Evolutionary conservation across 1,140 invertebrate genomes (phyloP).

Genomic region (Argopecten irradians): DNA sequence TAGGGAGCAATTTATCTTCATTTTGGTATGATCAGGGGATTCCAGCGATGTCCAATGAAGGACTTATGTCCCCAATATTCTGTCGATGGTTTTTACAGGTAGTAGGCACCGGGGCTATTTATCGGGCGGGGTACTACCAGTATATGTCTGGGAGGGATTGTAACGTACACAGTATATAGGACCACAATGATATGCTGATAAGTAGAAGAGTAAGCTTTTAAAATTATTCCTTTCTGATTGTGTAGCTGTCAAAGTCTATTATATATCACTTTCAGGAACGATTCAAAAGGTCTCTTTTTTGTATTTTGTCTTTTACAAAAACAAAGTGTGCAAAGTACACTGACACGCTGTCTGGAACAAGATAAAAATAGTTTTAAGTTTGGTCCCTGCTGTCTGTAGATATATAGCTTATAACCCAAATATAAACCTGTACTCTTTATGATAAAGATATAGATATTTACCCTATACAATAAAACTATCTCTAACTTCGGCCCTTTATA

Average conservation of each 20-base stretch:
- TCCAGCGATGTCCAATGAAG: neutral
- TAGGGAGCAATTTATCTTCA: neutral
- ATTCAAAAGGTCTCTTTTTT: neutral
- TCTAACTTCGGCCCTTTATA: too few species aligned
- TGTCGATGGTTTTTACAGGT: neutral
- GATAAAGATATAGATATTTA: too few species aligned
- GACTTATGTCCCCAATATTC: neutral
- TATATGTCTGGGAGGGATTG: neutral
- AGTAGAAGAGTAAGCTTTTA: neutral
- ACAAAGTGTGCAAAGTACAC: too few species aligned
- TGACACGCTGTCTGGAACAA: too few species aligned
- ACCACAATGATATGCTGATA: neutral
- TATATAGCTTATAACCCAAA: too few species aligned
- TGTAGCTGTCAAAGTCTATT: neutral
- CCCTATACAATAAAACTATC: too few species aligned
- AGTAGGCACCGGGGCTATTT: neutral
- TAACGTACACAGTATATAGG: neutral
- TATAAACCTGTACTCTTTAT: too few species aligned
- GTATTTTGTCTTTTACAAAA: too few species aligned
- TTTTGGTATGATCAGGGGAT: conserved; percentile 4
- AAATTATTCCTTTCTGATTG: neutral
- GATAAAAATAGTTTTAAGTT: too few species aligned
- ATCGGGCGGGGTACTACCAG: neutral
- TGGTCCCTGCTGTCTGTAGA: too few species aligned
- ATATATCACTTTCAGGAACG: neutral